Base-by-base conservation (phyloP, 2,888 invertebrate genomes). In the Petrolisthes manimaculis region DNA sequence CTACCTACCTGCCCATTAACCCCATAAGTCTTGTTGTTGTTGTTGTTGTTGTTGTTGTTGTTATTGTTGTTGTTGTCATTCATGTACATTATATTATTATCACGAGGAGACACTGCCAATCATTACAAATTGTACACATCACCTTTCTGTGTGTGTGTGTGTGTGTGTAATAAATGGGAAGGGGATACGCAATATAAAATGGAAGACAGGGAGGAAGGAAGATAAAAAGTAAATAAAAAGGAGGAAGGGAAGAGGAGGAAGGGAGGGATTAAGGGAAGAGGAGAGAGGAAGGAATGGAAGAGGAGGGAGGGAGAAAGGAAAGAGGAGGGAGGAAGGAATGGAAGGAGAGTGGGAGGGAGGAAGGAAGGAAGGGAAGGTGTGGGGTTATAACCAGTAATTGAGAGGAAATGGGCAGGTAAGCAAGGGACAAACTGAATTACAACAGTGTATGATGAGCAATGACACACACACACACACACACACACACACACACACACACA, bases 401-500 rank as follows among this genome's bases (percentile, higher is more conserved):
- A 37, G 37, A 37, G 37, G 37, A 37, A 37, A 37, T 37, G 67
- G 67, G 12, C 67, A 67, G 14, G 12, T 12, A 14, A 67, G 18
- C 3, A 3, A 14, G 37, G 37, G 37, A 37, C 37, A 37, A 37
- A 37, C 37, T 67, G 12, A 18, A 21, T 9, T 9, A 75, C 24
- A 24, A 9, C 75, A 9, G 1, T 75, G 18, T n/a, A 75, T n/a
- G 18, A 75, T 9, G 75, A 21, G n/a, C 12, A 9, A 21, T 24
- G 24, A n/a, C 75, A 21, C n/a, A 75, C 18, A 9, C 9, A 21
- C n/a, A 75, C 9, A 75, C n/a, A 75, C 75, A 75, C 75, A 75
- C 75, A 75, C 75, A 75, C 75, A 75, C 75, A 75, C 75, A 75
- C 75, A 75, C 75, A 75, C 2, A 75, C 75, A 75, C 67, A 67